phyloP scores from a whole-genome alignment of 2,113 vertebrate species.

The Aegotheles bennettii region DNA sequence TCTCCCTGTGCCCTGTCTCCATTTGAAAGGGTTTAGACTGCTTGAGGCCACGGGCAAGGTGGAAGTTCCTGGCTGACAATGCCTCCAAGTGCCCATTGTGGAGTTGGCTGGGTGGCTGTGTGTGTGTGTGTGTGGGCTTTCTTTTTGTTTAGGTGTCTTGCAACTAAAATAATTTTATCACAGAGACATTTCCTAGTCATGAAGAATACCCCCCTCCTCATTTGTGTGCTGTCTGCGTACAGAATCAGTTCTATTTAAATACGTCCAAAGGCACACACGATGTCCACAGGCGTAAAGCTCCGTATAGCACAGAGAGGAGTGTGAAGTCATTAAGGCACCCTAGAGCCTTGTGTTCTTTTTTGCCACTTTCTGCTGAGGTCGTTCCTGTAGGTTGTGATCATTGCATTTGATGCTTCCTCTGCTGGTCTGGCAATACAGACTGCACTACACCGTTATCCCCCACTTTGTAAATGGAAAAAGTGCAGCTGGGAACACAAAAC shows the following conservation, averaged over 20 bases:
- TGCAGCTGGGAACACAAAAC: neutral
- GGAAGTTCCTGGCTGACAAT: neutral
- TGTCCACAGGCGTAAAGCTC: neutral
- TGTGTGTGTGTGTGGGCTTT: neutral
- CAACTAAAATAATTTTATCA: neutral
- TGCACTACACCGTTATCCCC: neutral
- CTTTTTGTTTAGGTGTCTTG: neutral
- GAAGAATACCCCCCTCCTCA: neutral
- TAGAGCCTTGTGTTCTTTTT: rapidly evolving
- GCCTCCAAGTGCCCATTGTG: neutral
- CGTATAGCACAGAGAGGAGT: neutral
- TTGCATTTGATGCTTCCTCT: neutral
- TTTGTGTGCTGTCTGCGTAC: neutral
- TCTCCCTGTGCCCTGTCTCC: neutral
- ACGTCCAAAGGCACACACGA: neutral
- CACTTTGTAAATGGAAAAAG: neutral
- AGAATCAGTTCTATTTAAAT: neutral
- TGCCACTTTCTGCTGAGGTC: neutral
- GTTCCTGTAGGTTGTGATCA: neutral
- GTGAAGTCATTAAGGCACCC: neutral
- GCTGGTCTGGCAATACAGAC: neutral
- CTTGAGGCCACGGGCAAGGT: neutral
- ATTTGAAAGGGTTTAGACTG: neutral
- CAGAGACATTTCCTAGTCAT: neutral
- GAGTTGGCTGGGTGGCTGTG: neutral